A percentile compares a stretch with the other conserved stretches of the same genome.
Conservation (phyloP, 2,797 vertebrate genomes). For the Channallabes apus region DNA sequence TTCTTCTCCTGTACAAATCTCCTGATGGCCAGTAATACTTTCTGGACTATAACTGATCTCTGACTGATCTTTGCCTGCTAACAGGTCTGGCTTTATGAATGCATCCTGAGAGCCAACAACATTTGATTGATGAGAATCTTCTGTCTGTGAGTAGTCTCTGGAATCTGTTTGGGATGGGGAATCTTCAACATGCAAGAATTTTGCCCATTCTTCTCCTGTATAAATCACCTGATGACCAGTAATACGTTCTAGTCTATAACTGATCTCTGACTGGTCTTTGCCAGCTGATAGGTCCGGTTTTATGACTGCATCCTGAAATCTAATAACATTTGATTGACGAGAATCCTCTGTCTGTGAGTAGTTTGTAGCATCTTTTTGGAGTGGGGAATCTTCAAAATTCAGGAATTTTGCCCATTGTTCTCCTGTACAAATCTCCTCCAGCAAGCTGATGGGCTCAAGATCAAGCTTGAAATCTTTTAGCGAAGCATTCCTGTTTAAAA, state of each 20-base stretch:
- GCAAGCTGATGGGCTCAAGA: slow-evolving; percentile 50
- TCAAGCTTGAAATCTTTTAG: slow-evolving; percentile 49
- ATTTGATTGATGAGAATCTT: background rate
- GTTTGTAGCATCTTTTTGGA: background rate
- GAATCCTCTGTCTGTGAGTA: slow-evolving; percentile 15
- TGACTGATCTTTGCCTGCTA: slow-evolving; percentile 10
- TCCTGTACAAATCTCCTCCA: slow-evolving; percentile 56
- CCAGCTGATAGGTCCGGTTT: slow-evolving; percentile 7
- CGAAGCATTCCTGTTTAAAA: slow-evolving; percentile 47
- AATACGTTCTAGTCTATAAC: background rate
- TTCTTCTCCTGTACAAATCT: background rate
- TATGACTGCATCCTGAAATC: background rate
- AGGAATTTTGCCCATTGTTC: slow-evolving; percentile 53
- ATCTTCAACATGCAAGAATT: slow-evolving; percentile 41
- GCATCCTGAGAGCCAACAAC: background rate
- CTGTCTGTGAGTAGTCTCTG: background rate
- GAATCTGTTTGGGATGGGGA: background rate
- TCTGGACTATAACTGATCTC: slow-evolving; percentile 7
- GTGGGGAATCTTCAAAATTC: slow-evolving; percentile 19
- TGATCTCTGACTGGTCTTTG: slow-evolving; percentile 22
- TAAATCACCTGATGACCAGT: slow-evolving; percentile 39
- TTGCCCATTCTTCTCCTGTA: slow-evolving; percentile 52
- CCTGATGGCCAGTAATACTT: slow-evolving; percentile 9
- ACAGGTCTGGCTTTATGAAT: slow-evolving; percentile 1
- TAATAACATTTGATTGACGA: background rate